Base-by-base conservation (phyloP, 1,140 invertebrate genomes). In the Trichonephila clavipes region DNA sequence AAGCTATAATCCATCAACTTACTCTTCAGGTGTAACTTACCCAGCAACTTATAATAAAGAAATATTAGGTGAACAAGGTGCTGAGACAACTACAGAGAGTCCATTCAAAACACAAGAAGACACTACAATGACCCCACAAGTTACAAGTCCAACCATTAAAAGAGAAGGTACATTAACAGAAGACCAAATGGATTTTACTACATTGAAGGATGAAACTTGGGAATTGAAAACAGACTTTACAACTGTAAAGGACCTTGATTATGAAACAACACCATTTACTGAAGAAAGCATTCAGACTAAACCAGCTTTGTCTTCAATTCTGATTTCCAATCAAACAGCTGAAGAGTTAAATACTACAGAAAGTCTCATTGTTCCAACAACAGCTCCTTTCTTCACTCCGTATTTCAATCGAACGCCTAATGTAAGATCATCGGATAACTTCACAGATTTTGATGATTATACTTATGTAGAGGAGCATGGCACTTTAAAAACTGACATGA, bases 381-480 rank as follows among this genome's bases (percentile, higher is more conserved):
- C 69, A 40, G 34, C 82, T 58, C 87, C n/a, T 21, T 61, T 61
- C 40, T n/a, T 34, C 28, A 77, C 19, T 64, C 64, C 86, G 7
- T 82, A 59, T 19, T 93, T 64, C 24, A 93, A 93, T 66, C 40
- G 58, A 88, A 93, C 92, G 21, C 59, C 92, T 24, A 69, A 16
- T 62, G 85, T 93, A 44, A 61, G 85, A n/a, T 88, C 61, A 18
- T 86, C 24, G 69, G 92, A 93, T 40, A 88, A 93, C 21, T 88
- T 88, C 19, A 77, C 81, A 28, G 81, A 66, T 28, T 34, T 21
- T 58, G 40, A 88, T 86, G 58, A 86, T 34, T 61, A 61, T 62
- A 16, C 59, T 16, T 40, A 82, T 51, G 2, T 82, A 8, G 82
- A 59, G 18, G 59, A 88, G 3, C 19, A 64, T 44, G 34, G 24